These are phyloP conservation scores for Datnioides undecimradiatus DNA, from an alignment of 2,113 vertebrate species.

Conservation along the genomic window DNA sequence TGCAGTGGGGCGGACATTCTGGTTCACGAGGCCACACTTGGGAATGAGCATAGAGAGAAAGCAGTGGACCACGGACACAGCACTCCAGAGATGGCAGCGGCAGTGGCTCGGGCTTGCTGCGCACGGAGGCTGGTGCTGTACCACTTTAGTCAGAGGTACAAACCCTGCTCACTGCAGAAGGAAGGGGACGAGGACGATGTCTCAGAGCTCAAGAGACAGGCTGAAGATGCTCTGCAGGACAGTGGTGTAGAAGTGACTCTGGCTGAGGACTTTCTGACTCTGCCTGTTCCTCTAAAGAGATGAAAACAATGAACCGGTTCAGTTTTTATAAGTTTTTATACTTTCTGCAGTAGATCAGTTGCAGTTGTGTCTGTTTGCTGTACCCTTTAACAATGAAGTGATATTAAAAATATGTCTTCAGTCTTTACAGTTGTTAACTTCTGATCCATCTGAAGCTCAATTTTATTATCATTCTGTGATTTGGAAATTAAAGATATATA, in stretches of 20 bases:
- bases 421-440: neutral
- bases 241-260: conserved; percentile 84
- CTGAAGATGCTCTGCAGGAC: conserved; percentile 79
- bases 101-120: conserved; percentile 83
- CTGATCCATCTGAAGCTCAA: neutral
- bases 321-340: neutral
- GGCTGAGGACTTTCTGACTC: conserved; percentile 92
- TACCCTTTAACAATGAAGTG: too few relatives aligned
- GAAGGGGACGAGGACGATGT: conserved; percentile 81
- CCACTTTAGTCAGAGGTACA: conserved; percentile 96
- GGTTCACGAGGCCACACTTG: conserved; percentile 93
- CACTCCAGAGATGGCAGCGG: conserved; percentile 89
- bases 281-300: conserved; percentile 85
- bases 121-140: conserved; percentile 85
- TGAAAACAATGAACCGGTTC: neutral
- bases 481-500: neutral
- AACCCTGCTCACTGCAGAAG: conserved; percentile 71
- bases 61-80: conserved; percentile 92
- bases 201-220: conserved; percentile 85
- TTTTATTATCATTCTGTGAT: neutral
- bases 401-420: too few relatives aligned
- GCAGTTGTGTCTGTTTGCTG: too few relatives aligned
- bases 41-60: conserved; percentile 87
- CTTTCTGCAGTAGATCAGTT: neutral
- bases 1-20: conserved; percentile 88